Conservation (phyloP, 2,888 invertebrate genomes). For the Andrena trimmerana region DNA sequence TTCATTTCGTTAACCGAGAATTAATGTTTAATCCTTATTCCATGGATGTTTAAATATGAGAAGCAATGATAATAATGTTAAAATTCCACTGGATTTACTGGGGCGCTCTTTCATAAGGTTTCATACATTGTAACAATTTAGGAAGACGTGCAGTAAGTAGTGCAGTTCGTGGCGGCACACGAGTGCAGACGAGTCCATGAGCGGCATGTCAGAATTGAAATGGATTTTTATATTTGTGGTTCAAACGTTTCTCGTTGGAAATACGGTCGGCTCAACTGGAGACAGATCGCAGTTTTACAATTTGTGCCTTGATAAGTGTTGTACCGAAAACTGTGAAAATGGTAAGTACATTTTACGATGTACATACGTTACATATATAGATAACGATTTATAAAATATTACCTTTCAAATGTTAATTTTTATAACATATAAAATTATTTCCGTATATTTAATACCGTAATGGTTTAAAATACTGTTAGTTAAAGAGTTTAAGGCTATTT, state of each 20-base stretch:
- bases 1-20: not conserved
- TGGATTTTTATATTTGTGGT: constrained; percentile 47
- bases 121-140: constrained; percentile 28
- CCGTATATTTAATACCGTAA: too few relatives aligned
- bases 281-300: constrained; percentile 87
- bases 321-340: constrained; percentile 85
- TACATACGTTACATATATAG: too few relatives aligned
- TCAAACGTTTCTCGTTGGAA: constrained; percentile 45
- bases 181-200: too few relatives aligned
- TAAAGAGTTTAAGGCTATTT: not conserved
- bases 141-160: constrained; percentile 9
- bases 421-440: too few relatives aligned
- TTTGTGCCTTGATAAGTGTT: constrained; percentile 86
- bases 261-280: constrained; percentile 83
- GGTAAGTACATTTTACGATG: constrained; percentile 82
- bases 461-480: too few relatives aligned
- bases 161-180: not conserved
- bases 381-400: not conserved
- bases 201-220: constrained; percentile 47
- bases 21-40: not conserved
- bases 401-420: not conserved
- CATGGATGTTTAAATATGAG: not conserved
- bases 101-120: constrained; percentile 29
- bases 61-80: not conserved
- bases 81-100: constrained; percentile 3